These are phyloP conservation scores for Tetramorium parvispinum DNA, from an alignment of 1,140 invertebrate species.

Conservation along the genomic window DNA sequence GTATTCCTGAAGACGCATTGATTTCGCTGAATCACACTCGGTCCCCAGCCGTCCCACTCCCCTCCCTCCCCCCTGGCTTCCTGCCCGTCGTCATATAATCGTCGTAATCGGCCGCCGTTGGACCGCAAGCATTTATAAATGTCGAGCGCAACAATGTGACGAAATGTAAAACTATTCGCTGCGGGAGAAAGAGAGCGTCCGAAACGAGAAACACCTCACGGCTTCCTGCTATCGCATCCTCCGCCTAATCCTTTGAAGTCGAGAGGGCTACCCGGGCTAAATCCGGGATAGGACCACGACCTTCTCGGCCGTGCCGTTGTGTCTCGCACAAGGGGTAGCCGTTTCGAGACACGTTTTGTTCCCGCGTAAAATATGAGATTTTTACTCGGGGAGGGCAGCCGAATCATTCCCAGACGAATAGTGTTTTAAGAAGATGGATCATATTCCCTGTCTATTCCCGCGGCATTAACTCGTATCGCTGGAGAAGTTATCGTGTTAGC, in stretches of 20 bases:
- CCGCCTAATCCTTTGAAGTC: slow-evolving; percentile 57
- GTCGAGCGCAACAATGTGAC: slow-evolving; percentile 57
- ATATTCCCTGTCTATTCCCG: slow-evolving; percentile 24
- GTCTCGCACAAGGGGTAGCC: slow-evolving; percentile 1
- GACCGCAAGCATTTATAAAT: slow-evolving; percentile 58
- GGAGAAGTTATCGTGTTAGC: neutral
- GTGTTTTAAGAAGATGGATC: slow-evolving; percentile 31
- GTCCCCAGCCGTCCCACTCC: slow-evolving; percentile 1
- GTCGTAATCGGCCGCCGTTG: slow-evolving; percentile 38
- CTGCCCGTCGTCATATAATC: slow-evolving; percentile 50
- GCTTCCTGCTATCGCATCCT: slow-evolving; percentile 60
- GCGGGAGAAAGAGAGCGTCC: neutral
- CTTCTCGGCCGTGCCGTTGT: slow-evolving; percentile 20
- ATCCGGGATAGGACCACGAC: slow-evolving; percentile 31
- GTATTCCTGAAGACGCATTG: slow-evolving; percentile 56
- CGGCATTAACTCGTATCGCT: neutral
- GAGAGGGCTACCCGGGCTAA: slow-evolving; percentile 45
- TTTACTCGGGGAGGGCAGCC: slow-evolving; percentile 14
- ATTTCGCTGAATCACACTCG: slow-evolving; percentile 57
- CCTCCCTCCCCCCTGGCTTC: slow-evolving; percentile 8
- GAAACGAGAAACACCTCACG: slow-evolving; percentile 12
- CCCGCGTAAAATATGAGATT: slow-evolving; percentile 49
- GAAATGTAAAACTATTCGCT: slow-evolving; percentile 55
- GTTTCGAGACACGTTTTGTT: slow-evolving; percentile 29
- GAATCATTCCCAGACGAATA: slow-evolving; percentile 37